Conservation (phyloP, 1,140 invertebrate genomes). For the Callitettix versicolor region DNA sequence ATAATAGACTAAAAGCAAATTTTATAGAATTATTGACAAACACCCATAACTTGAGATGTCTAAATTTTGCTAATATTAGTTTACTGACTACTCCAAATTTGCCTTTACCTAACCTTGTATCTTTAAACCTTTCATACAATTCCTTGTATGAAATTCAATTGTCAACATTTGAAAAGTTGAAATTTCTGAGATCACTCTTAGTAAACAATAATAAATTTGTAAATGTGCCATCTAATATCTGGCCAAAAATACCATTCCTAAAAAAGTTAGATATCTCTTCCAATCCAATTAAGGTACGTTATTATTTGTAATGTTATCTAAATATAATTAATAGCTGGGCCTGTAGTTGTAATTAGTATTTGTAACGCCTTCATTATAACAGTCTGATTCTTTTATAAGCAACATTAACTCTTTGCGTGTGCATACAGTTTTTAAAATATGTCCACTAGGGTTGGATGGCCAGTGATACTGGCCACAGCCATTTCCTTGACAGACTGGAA, state of each 20-base stretch:
- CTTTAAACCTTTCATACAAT: constrained; percentile 66
- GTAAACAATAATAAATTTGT: constrained; percentile 55
- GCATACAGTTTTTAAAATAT: too few relatives aligned
- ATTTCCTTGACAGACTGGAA: too few relatives aligned
- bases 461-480: too few relatives aligned
- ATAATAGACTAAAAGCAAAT: constrained; percentile 68
- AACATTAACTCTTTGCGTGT: too few relatives aligned
- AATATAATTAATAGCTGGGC: too few relatives aligned
- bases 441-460: too few relatives aligned
- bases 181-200: constrained; percentile 49
- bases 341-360: too few relatives aligned
- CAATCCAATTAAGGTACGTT: constrained; percentile 47
- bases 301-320: too few relatives aligned
- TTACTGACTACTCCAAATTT: constrained; percentile 60
- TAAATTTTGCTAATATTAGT: constrained; percentile 62
- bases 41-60: constrained; percentile 64
- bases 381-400: too few relatives aligned
- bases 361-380: too few relatives aligned
- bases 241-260: constrained; percentile 42
- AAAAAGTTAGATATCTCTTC: constrained; percentile 50
- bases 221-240: constrained; percentile 49
- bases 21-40: constrained; percentile 82
- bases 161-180: constrained; percentile 49
- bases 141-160: constrained; percentile 48
- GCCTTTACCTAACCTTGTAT: constrained; percentile 56